These are phyloP conservation scores for Tridacna gigas DNA, from an alignment of 2,888 invertebrate species.

Conservation along the genomic window DNA sequence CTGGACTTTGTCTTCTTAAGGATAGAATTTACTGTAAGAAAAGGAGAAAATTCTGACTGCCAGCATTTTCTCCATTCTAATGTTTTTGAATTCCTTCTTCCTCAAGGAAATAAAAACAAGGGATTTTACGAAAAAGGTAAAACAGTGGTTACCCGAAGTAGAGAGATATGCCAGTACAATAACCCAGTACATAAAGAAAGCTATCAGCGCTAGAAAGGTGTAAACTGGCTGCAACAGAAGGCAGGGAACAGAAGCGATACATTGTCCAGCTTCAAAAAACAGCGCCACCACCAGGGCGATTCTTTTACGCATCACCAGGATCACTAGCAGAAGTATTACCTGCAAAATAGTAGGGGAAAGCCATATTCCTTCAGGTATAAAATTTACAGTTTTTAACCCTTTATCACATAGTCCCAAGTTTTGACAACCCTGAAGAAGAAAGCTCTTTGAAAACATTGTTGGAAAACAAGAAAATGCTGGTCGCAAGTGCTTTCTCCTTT, in stretches of 20 bases:
- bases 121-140: not conserved
- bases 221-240: slow-evolving; percentile 90
- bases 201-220: slow-evolving; percentile 91
- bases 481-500: not conserved
- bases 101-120: no score
- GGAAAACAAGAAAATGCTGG: not conserved
- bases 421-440: no score
- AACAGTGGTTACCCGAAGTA: slow-evolving; percentile 87
- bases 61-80: no score
- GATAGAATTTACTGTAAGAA: no score
- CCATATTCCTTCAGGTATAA: no score
- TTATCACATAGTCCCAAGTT: no score
- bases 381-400: no score
- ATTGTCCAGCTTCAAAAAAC: slow-evolving; percentile 95
- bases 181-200: slow-evolving; percentile 95
- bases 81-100: no score
- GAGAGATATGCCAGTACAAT: slow-evolving; percentile 91
- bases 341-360: slow-evolving; percentile 42
- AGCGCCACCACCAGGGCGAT: slow-evolving; percentile 89
- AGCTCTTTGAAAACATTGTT: not conserved
- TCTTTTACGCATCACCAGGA: slow-evolving; percentile 89
- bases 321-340: slow-evolving; percentile 87
- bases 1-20: no score
- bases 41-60: no score
- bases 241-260: slow-evolving; percentile 93